Conservation (phyloP, 2,113 vertebrate genomes). For the Pelecanus crispus region DNA sequence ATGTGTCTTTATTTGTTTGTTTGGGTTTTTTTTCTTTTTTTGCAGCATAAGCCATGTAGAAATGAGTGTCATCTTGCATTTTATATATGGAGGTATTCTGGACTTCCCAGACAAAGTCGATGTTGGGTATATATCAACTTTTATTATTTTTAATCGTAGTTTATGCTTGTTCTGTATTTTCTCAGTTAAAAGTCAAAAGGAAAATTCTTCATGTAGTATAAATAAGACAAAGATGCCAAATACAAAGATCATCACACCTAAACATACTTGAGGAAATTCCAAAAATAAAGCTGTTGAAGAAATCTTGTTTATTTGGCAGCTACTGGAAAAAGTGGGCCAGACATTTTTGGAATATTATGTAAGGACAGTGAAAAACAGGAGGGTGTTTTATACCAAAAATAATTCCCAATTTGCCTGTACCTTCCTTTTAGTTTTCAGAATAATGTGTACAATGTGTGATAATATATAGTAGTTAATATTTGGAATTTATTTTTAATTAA, state of each 20-base stretch:
- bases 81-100: conserved; percentile 89
- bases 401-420: background rate
- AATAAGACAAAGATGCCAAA: background rate
- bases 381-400: background rate
- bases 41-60: conserved; percentile 84
- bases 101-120: conserved; percentile 84
- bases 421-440: background rate
- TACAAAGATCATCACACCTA: background rate
- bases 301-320: background rate
- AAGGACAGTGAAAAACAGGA: background rate
- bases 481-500: background rate
- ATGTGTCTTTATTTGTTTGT: conserved; percentile 4
- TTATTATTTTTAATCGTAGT: background rate
- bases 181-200: background rate
- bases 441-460: background rate
- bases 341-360: background rate
- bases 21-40: conserved; percentile 36
- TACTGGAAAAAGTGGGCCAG: background rate
- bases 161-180: background rate
- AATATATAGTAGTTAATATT: background rate
- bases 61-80: conserved; percentile 88
- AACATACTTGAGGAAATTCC: background rate
- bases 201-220: background rate
- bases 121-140: conserved; percentile 79
- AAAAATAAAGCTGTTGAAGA: background rate